Conservation (phyloP, 2,113 vertebrate genomes). For the Vulpes ferrilata region DNA sequence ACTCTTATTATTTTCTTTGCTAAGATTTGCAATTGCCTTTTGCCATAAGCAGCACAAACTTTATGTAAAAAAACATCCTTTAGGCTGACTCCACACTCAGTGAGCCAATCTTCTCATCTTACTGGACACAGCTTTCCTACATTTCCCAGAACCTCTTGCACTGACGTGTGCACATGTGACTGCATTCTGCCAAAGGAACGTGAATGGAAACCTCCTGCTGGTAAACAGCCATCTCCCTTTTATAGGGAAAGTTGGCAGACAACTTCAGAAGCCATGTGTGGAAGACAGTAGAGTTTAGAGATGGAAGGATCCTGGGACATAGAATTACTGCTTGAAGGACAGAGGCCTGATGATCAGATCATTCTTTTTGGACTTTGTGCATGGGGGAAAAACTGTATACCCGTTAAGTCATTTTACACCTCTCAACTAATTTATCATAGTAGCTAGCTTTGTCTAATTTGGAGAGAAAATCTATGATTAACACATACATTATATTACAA, state of each 20-base stretch:
- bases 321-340: background rate
- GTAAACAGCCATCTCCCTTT: background rate
- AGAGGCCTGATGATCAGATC: background rate
- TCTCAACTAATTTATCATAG: conserved; percentile 28
- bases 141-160: background rate
- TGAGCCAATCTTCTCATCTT: background rate
- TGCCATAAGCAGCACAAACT: background rate
- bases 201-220: background rate
- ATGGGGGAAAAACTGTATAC: background rate
- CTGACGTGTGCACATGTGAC: background rate
- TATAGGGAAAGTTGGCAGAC: background rate
- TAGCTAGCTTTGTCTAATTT: background rate
- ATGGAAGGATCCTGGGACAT: background rate
- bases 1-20: background rate
- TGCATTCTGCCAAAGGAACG: background rate
- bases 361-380: background rate
- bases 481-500: background rate
- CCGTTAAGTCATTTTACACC: background rate
- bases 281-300: background rate
- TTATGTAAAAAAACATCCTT: background rate
- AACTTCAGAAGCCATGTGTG: background rate
- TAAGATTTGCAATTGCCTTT: background rate
- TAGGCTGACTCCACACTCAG: background rate
- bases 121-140: background rate
- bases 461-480: background rate